These are phyloP conservation scores for Alosa sapidissima DNA, from an alignment of 2,797 vertebrate genomes.

Conservation along the genomic window DNA sequence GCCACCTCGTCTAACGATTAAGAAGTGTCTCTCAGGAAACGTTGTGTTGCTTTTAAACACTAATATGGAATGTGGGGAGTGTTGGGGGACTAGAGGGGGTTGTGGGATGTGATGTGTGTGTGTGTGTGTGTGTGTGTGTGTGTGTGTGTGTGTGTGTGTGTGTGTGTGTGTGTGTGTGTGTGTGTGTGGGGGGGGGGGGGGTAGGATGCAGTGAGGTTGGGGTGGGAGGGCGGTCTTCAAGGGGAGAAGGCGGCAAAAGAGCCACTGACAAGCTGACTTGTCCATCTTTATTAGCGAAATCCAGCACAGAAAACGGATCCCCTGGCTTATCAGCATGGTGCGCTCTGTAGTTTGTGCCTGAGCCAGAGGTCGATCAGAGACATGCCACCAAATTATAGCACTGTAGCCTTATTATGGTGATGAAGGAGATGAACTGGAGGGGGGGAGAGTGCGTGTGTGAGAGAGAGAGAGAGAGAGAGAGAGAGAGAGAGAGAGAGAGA, in stretches of 20 bases:
- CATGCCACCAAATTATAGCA: constrained; percentile 58
- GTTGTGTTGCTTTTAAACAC: constrained; percentile 24
- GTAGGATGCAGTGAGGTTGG: no score
- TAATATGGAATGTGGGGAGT: constrained; percentile 3
- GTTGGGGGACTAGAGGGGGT: background rate
- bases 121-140: no score
- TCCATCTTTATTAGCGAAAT: constrained; percentile 65
- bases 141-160: background rate
- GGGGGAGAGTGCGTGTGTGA: background rate
- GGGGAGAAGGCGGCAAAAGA: constrained; percentile 37
- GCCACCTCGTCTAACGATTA: constrained; percentile 21
- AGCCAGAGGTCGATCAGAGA: constrained; percentile 59
- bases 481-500: no score
- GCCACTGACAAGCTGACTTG: constrained; percentile 53
- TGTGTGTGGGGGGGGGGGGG: background rate
- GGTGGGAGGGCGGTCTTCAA: constrained; percentile 23
- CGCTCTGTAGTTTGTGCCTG: constrained; percentile 45
- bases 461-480: background rate
- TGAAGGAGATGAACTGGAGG: constrained; percentile 46
- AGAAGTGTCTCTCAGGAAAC: constrained; percentile 23
- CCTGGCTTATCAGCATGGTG: constrained; percentile 51
- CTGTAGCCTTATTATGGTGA: constrained; percentile 59
- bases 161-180: no score
- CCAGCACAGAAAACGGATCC: constrained; percentile 52
- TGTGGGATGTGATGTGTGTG: background rate